Evolutionary conservation across 2,113 vertebrate species (phyloP).

Genomic region (Hemiscyllium ocellatum): DNA sequence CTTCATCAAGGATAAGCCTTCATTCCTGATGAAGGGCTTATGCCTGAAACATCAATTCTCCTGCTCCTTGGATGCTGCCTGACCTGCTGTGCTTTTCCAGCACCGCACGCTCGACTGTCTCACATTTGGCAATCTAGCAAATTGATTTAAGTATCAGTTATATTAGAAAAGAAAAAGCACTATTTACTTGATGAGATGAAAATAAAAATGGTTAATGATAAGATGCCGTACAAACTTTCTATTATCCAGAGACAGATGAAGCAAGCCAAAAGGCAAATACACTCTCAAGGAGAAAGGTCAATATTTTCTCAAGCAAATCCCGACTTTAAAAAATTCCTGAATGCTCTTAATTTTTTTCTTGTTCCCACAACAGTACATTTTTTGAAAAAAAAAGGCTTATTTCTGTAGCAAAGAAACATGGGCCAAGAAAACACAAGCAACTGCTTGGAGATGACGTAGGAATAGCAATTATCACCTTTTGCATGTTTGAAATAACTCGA

Average conservation of each 20-base stretch:
- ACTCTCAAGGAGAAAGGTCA: constrained; percentile 6
- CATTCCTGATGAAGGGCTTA: too few relatives aligned
- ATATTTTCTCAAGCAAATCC: constrained; percentile 24
- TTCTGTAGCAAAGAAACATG: not conserved
- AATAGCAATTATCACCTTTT: not conserved
- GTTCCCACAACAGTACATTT: constrained; percentile 1
- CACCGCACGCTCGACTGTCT: too few relatives aligned
- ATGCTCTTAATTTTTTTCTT: not conserved
- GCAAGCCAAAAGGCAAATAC: not conserved
- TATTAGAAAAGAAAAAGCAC: not conserved
- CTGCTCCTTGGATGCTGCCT: too few relatives aligned
- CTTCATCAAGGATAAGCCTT: too few relatives aligned
- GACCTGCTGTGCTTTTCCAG: too few relatives aligned
- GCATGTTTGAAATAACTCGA: not conserved
- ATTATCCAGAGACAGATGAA: not conserved
- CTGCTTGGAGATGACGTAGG: not conserved
- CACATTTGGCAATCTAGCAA: not conserved
- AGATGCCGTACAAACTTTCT: not conserved
- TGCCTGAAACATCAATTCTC: too few relatives aligned
- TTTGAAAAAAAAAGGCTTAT: not conserved
- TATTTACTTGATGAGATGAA: not conserved
- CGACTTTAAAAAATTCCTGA: not conserved
- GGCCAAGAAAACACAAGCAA: not conserved
- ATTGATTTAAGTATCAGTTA: not conserved
- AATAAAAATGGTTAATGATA: constrained; percentile 30